Conservation (phyloP, 2,888 invertebrate species). For the Hemithea aestivaria region DNA sequence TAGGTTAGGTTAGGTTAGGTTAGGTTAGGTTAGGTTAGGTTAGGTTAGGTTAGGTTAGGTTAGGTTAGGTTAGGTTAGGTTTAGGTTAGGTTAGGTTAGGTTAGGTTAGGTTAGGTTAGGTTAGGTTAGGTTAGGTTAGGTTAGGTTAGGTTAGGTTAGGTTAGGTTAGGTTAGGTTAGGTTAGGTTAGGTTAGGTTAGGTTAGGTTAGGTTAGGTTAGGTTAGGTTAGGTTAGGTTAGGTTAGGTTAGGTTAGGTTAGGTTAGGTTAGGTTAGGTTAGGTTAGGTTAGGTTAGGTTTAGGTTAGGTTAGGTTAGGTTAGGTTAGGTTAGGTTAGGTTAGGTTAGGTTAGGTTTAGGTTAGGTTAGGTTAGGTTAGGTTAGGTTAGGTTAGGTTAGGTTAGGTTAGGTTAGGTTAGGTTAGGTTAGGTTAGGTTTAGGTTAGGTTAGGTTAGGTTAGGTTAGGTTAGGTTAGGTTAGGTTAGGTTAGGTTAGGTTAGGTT, state of each 20-base stretch:
- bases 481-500: constrained; percentile 29
- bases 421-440: constrained; percentile 25
- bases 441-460: constrained; percentile 27
- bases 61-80: constrained; percentile 19
- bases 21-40: constrained; percentile 18
- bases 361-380: constrained; percentile 29
- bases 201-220: constrained; percentile 25
- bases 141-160: constrained; percentile 20
- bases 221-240: constrained; percentile 24
- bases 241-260: constrained; percentile 25
- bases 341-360: constrained; percentile 22
- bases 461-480: constrained; percentile 28
- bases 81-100: constrained; percentile 20
- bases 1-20: constrained; percentile 17
- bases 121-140: constrained; percentile 18
- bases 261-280: constrained; percentile 25
- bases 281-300: constrained; percentile 10
- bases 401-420: constrained; percentile 26
- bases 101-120: constrained; percentile 16
- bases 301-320: constrained; percentile 18
- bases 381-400: constrained; percentile 33
- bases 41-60: constrained; percentile 22
- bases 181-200: constrained; percentile 25
- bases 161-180: constrained; percentile 25
- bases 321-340: constrained; percentile 23